Percentiles rank a stretch among this genome's conserved stretches.
phyloP scores from a whole-genome alignment of 2,113 vertebrate genomes.

The Galeopterus variegatus region DNA sequence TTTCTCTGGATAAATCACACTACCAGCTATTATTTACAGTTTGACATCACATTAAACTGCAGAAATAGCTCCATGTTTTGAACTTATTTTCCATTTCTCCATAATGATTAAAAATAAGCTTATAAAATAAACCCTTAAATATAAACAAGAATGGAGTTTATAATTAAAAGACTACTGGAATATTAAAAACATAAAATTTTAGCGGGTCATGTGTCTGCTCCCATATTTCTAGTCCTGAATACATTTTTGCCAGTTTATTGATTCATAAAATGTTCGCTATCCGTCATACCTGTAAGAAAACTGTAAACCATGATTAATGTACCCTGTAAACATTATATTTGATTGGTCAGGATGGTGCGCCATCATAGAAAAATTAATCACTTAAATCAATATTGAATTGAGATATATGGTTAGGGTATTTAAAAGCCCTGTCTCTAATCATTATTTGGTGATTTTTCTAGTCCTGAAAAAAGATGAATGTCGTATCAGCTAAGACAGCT shows the following conservation, averaged over 20 bases:
- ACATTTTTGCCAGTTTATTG: slow-evolving; percentile 69
- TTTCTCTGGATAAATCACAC: slow-evolving; percentile 61
- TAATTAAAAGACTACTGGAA: slow-evolving; percentile 54
- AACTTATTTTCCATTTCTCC: slow-evolving; percentile 50
- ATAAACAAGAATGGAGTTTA: slow-evolving; percentile 47
- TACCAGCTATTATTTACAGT: slow-evolving; percentile 40
- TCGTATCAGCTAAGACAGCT: slow-evolving; percentile 23
- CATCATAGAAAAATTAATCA: slow-evolving; percentile 73
- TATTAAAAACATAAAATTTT: slow-evolving; percentile 58
- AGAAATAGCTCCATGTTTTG: slow-evolving; percentile 38
- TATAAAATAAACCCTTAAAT: slow-evolving; percentile 29
- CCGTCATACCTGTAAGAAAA: slow-evolving; percentile 58
- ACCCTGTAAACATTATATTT: slow-evolving; percentile 46
- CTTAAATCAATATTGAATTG: slow-evolving; percentile 71
- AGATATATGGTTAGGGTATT: slow-evolving; percentile 69
- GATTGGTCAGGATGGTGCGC: slow-evolving; percentile 59
- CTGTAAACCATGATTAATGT: slow-evolving; percentile 62
- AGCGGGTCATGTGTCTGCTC: not conserved
- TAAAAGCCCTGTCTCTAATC: slow-evolving; percentile 68
- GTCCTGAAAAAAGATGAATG: slow-evolving; percentile 69
- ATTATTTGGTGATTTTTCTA: slow-evolving; percentile 70
- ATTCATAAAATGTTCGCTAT: slow-evolving; percentile 59
- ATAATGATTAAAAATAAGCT: slow-evolving; percentile 51
- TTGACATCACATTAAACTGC: slow-evolving; percentile 49
- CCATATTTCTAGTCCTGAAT: slow-evolving; percentile 47